A percentile compares a stretch with the other conserved stretches of the same genome.
Evolutionary conservation across 2,888 invertebrate species (phyloP).

Genomic region (Endotricha flammealis): DNA sequence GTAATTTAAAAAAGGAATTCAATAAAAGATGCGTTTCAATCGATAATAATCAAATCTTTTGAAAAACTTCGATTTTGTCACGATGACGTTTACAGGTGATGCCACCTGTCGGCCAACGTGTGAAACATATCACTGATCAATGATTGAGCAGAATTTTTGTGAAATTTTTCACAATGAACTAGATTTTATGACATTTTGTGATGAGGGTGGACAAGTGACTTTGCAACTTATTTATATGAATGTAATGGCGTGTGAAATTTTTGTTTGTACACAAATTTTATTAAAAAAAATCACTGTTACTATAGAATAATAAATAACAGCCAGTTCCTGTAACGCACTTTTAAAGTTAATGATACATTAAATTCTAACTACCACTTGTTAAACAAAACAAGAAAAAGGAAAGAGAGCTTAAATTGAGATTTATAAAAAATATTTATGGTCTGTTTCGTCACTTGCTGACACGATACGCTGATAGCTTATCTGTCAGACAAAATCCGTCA

Average conservation of each 20-base stretch:
- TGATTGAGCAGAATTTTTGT: slow-evolving; percentile 69
- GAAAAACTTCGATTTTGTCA: slow-evolving; percentile 41
- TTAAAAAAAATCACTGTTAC: background rate
- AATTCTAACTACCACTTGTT: too few relatives aligned
- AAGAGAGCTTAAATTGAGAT: too few relatives aligned
- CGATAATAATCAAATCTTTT: background rate
- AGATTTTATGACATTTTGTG: slow-evolving; percentile 11
- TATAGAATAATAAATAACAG: slow-evolving; percentile 3
- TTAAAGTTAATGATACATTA: background rate
- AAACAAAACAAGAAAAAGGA: too few relatives aligned
- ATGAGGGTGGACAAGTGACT: slow-evolving; percentile 8
- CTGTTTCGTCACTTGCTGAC: too few relatives aligned
- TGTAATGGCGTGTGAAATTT: slow-evolving; percentile 23
- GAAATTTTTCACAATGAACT: slow-evolving; percentile 55
- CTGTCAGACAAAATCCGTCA: too few relatives aligned
- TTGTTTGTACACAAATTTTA: slow-evolving; percentile 2
- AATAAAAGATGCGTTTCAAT: background rate
- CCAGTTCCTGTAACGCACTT: background rate
- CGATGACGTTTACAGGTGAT: slow-evolving; percentile 45
- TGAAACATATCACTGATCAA: slow-evolving; percentile 64
- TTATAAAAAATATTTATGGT: too few relatives aligned
- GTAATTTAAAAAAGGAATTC: background rate
- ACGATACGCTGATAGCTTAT: too few relatives aligned
- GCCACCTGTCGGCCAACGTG: slow-evolving; percentile 59
- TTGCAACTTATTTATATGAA: slow-evolving; percentile 3